A percentile compares a stretch with the other conserved stretches of the same genome.
Conservation (phyloP, 1,140 invertebrate genomes). For the Leptinotarsa undecemlineata region DNA sequence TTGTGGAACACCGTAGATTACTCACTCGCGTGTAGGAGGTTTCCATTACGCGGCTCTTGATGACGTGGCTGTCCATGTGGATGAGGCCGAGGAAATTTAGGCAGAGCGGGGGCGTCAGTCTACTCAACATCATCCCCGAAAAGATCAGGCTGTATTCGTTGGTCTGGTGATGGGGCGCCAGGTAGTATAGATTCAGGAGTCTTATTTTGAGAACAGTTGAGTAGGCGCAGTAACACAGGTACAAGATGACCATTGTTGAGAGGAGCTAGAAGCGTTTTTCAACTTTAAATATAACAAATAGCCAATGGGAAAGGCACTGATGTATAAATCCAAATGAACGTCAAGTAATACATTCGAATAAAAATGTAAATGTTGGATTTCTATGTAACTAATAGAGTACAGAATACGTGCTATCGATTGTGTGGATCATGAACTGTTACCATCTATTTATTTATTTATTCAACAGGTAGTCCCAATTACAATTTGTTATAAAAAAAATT, state of each 20-base stretch:
- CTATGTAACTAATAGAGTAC: no score
- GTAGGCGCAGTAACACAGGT: conserved; percentile 96
- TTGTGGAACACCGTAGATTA: neutral
- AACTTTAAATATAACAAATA: no score
- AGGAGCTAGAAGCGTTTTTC: conserved; percentile 66
- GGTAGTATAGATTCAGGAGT: conserved; percentile 94
- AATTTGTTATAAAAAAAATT: no score
- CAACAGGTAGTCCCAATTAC: no score
- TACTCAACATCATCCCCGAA: conserved; percentile 95
- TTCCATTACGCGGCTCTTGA: conserved; percentile 77
- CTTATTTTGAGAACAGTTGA: conserved; percentile 96
- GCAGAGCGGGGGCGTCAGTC: conserved; percentile 96
- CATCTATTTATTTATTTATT: no score
- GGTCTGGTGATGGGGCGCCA: conserved; percentile 96
- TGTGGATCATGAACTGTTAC: no score
- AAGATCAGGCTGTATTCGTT: conserved; percentile 99
- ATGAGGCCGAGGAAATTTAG: conserved; percentile 97
- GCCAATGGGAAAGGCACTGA: no score
- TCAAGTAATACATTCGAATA: no score
- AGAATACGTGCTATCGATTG: no score
- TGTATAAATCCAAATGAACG: no score
- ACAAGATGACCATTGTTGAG: conserved; percentile 88
- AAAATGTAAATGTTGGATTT: no score
- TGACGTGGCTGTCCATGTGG: conserved; percentile 97
- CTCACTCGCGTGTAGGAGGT: conserved; percentile 86